Conservation (phyloP, 1,140 invertebrate genomes). For the Tetramorium parvispinum region DNA sequence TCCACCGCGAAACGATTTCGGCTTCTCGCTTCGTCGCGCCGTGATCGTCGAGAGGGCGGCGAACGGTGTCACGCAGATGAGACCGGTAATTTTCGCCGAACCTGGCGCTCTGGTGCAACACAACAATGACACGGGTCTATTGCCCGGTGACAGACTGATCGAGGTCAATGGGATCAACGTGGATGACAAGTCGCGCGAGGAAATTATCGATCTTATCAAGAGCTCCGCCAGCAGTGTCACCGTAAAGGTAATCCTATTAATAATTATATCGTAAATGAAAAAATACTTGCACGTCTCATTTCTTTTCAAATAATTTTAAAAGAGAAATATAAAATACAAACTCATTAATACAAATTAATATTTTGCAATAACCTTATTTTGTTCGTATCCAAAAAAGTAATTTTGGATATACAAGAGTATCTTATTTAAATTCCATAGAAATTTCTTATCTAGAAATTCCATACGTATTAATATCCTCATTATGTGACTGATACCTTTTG, state of each 20-base stretch:
- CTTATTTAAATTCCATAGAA: not conserved
- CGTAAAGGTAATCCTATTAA: slow-evolving; percentile 89
- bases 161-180: slow-evolving; percentile 96
- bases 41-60: slow-evolving; percentile 90
- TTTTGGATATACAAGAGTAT: not conserved
- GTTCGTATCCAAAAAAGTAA: not conserved
- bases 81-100: slow-evolving; percentile 96
- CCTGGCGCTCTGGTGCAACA: slow-evolving; percentile 93
- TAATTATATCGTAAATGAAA: not conserved
- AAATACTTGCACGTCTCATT: not conserved
- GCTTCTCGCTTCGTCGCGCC: slow-evolving; percentile 96
- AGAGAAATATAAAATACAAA: not conserved
- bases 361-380: not conserved
- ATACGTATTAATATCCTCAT: not conserved
- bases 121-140: slow-evolving; percentile 92
- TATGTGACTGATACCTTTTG: not conserved
- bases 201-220: slow-evolving; percentile 97
- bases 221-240: slow-evolving; percentile 93
- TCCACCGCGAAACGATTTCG: slow-evolving; percentile 95
- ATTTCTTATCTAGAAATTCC: not conserved
- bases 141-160: slow-evolving; percentile 96
- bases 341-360: not conserved
- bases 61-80: slow-evolving; percentile 87
- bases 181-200: slow-evolving; percentile 94
- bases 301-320: not conserved